A percentile compares a stretch with the other conserved stretches of the same genome.
These are phyloP conservation scores for Heteronetta atricapilla DNA, from an alignment of 2,113 vertebrate species.

Conservation along the genomic window DNA sequence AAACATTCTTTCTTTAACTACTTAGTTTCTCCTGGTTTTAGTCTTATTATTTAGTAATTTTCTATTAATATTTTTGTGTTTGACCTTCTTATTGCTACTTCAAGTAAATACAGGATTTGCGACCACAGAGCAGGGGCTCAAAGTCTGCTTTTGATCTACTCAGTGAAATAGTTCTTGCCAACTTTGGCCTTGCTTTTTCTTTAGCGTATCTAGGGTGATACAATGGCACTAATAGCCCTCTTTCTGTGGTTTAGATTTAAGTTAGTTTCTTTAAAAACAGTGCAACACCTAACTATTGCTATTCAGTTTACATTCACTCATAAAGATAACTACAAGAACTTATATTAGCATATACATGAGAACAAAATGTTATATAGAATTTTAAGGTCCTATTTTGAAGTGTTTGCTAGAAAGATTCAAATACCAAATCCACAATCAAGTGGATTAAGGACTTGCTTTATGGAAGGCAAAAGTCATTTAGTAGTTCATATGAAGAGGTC, in stretches of 20 bases:
- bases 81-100: neutral
- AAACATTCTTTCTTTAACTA: neutral
- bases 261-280: neutral
- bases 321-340: neutral
- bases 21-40: neutral
- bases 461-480: neutral
- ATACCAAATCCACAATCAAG: neutral
- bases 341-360: neutral
- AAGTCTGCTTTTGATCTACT: neutral
- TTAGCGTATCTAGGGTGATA: neutral
- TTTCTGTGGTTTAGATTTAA: neutral
- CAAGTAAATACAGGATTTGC: neutral
- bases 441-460: neutral
- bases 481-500: neutral
- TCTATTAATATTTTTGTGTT: neutral
- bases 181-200: neutral
- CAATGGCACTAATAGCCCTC: neutral
- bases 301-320: neutral
- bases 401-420: neutral
- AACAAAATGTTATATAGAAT: neutral
- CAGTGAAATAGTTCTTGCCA: neutral
- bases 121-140: neutral
- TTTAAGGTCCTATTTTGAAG: neutral
- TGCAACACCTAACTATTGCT: neutral
- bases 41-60: neutral